phyloP scores from a whole-genome alignment of 2,113 vertebrate species.

The Grallaria varia region DNA sequence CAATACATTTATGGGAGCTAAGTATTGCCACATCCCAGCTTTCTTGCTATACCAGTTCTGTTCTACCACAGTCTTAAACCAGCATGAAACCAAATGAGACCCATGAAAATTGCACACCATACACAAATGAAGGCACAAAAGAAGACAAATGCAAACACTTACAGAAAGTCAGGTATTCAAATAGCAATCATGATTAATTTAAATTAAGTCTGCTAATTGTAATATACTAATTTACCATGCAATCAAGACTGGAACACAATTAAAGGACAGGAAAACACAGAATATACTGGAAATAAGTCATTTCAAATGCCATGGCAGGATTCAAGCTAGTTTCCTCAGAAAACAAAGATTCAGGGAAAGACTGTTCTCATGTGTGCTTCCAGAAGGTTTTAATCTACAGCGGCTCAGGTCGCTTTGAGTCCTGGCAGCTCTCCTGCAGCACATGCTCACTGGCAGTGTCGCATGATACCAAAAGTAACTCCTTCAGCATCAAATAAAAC shows the following conservation, averaged over 20 bases:
- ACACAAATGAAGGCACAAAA: background rate
- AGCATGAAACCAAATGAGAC: background rate
- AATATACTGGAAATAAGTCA: background rate
- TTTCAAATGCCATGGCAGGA: background rate
- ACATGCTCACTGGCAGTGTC: background rate
- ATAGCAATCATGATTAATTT: background rate
- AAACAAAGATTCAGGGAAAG: background rate
- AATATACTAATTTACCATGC: background rate
- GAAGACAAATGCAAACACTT: conserved; percentile 6
- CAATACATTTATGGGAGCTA: background rate
- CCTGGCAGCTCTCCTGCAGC: background rate
- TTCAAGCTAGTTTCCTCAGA: background rate
- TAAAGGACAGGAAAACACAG: conserved; percentile 22
- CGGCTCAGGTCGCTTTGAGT: background rate
- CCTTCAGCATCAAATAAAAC: background rate
- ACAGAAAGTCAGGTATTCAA: background rate
- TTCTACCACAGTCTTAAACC: background rate
- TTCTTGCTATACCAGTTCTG: background rate
- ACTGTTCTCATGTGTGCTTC: background rate
- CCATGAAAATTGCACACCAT: background rate
- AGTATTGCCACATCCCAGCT: background rate
- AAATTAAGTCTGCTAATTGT: conserved; percentile 45
- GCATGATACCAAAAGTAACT: background rate
- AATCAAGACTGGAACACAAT: conserved; percentile 32
- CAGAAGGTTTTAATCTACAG: background rate